Evolutionary conservation across 2,797 vertebrate species (phyloP).

Genomic region (Lutjanus argentimaculatus): DNA sequence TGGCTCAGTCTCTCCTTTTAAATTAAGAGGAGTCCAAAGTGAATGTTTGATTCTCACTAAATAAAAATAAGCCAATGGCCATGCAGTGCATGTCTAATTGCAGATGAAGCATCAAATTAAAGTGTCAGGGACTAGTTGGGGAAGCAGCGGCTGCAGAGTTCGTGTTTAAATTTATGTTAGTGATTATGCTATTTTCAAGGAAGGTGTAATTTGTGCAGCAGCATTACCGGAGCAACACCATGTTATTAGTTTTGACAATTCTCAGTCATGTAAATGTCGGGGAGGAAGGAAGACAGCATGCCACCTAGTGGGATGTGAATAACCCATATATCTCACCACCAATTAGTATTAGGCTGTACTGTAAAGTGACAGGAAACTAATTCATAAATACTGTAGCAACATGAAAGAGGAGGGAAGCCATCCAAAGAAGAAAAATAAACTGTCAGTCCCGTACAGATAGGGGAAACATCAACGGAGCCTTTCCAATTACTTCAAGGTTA

Average conservation of each 20-base stretch:
- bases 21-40: constrained; percentile 70
- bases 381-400: constrained; percentile 83
- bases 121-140: constrained; percentile 72
- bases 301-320: constrained; percentile 82
- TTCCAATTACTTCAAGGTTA: constrained; percentile 87
- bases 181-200: constrained; percentile 77
- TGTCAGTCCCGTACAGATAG: constrained; percentile 78
- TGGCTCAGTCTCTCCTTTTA: constrained; percentile 51
- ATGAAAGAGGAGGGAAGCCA: constrained; percentile 83
- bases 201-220: constrained; percentile 78
- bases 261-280: constrained; percentile 77
- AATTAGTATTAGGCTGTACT: constrained; percentile 83
- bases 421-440: constrained; percentile 79
- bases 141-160: constrained; percentile 58
- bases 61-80: constrained; percentile 78
- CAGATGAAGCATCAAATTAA: constrained; percentile 83
- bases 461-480: constrained; percentile 74
- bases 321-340: constrained; percentile 80
- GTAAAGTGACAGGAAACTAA: constrained; percentile 82
- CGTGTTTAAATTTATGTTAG: constrained; percentile 72
- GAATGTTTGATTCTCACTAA: constrained; percentile 75
- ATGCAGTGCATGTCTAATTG: constrained; percentile 81
- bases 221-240: constrained; percentile 75
- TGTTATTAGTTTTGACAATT: constrained; percentile 81
- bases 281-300: constrained; percentile 74